Evolutionary conservation across 1,140 invertebrate genomes (phyloP).

Genomic region (Eumaeus atala): DNA sequence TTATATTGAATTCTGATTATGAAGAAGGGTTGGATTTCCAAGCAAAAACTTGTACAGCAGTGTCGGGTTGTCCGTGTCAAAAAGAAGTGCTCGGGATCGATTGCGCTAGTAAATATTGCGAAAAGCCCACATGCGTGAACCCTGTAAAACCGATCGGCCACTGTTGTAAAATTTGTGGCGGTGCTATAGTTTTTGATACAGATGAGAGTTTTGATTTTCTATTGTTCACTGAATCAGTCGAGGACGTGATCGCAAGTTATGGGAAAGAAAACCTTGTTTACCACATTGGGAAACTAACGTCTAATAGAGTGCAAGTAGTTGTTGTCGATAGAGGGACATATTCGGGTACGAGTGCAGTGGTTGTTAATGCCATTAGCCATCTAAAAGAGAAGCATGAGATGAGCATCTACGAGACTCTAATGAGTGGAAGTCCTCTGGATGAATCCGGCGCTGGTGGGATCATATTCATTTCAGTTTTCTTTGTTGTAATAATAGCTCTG

Average conservation of each 20-base stretch:
- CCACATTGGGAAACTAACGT: conserved; percentile 38
- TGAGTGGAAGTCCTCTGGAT: conserved; percentile 46
- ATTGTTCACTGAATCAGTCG: conserved; percentile 40
- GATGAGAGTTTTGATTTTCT: conserved; percentile 44
- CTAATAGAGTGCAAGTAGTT: conserved; percentile 45
- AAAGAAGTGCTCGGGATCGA: conserved; percentile 33
- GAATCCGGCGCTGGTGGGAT: conserved; percentile 40
- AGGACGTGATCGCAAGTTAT: conserved; percentile 32
- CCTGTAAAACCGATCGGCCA: conserved; percentile 53
- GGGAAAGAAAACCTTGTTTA: conserved; percentile 35
- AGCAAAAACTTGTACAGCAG: conserved; percentile 28
- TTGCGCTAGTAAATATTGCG: conserved; percentile 47
- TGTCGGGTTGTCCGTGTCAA: conserved; percentile 55
- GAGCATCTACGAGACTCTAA: conserved; percentile 27
- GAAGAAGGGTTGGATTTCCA: conserved; percentile 26
- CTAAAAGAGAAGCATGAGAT: conserved; percentile 31
- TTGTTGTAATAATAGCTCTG: conserved; percentile 38
- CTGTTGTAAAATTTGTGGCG: conserved; percentile 61
- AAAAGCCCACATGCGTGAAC: conserved; percentile 38
- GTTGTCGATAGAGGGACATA: conserved; percentile 54
- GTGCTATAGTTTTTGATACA: conserved; percentile 38
- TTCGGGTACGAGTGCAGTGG: conserved; percentile 41
- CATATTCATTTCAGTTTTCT: conserved; percentile 52
- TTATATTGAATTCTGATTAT: conserved; percentile 30
- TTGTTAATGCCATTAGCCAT: conserved; percentile 38